phyloP scores from a whole-genome alignment of 2,888 invertebrate genomes.

The Cephalotes varians region DNA sequence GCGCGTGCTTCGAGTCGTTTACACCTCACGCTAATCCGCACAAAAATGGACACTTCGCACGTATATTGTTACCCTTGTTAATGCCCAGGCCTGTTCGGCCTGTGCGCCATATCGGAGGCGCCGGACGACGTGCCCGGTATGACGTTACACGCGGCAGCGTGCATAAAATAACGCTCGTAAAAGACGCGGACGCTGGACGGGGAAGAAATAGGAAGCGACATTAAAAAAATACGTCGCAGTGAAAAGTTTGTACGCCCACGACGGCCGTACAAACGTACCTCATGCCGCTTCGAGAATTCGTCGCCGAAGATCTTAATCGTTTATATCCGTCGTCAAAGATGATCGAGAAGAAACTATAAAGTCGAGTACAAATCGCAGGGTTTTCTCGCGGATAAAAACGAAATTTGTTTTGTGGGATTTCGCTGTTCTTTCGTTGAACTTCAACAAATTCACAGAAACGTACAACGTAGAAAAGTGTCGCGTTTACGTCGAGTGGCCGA shows the following conservation, averaged over 20 bases:
- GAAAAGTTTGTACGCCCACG: neutral
- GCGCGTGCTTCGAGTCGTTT: constrained; percentile 39
- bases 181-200: neutral
- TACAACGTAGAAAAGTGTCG: neutral
- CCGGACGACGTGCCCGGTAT: neutral
- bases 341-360: constrained; percentile 18
- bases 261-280: neutral
- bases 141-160: constrained; percentile 3
- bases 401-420: neutral
- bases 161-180: constrained; percentile 45
- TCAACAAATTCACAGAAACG: neutral
- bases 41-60: constrained; percentile 46
- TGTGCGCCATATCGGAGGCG: constrained; percentile 24
- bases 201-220: constrained; percentile 4
- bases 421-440: too few relatives aligned
- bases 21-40: constrained; percentile 40
- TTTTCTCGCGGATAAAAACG: neutral
- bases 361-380: constrained; percentile 8
- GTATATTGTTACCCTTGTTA: constrained; percentile 20
- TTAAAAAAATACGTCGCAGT: neutral
- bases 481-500: constrained; percentile 5
- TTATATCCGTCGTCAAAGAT: neutral
- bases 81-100: neutral
- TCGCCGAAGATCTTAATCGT: constrained; percentile 11
- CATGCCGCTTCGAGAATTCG: constrained; percentile 5